These are phyloP conservation scores for Calameuta idolon DNA, from an alignment of 2,888 invertebrate genomes.

Conservation along the genomic window DNA sequence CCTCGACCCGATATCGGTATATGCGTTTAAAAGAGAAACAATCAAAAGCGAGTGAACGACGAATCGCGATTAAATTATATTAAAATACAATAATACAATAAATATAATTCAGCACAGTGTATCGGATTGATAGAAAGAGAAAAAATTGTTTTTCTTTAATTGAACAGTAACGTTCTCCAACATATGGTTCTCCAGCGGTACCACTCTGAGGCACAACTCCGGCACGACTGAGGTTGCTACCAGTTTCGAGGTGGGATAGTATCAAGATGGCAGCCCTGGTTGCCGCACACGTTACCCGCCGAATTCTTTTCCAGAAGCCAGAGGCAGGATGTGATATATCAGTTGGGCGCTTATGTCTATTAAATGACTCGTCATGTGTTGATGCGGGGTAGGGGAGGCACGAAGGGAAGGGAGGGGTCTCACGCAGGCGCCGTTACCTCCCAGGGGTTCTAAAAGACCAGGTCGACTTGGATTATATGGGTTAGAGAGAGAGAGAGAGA, in stretches of 20 bases:
- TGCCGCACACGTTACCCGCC: constrained; percentile 15
- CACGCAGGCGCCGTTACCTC: background rate
- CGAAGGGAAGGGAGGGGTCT: constrained; percentile 20
- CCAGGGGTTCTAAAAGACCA: background rate
- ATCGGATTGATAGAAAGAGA: background rate
- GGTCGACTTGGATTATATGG: background rate
- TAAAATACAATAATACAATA: background rate
- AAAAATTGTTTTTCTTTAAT: background rate
- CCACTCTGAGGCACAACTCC: constrained; percentile 59
- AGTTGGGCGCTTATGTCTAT: constrained; percentile 33
- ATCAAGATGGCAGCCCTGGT: constrained; percentile 44
- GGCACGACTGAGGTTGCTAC: constrained; percentile 53
- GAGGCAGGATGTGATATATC: constrained; percentile 38
- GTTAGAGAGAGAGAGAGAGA: background rate
- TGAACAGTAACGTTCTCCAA: constrained; percentile 2
- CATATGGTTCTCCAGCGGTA: constrained; percentile 18
- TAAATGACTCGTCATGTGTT: constrained; percentile 13
- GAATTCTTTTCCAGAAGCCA: constrained; percentile 51
- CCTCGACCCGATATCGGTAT: background rate
- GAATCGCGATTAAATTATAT: background rate
- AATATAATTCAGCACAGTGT: background rate
- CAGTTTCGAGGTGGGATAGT: constrained; percentile 40
- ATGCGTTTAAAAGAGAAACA: background rate
- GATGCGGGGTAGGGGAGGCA: constrained; percentile 12
- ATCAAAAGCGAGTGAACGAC: background rate